phyloP scores from a whole-genome alignment of 2,797 vertebrate species.

The Clamator glandarius region DNA sequence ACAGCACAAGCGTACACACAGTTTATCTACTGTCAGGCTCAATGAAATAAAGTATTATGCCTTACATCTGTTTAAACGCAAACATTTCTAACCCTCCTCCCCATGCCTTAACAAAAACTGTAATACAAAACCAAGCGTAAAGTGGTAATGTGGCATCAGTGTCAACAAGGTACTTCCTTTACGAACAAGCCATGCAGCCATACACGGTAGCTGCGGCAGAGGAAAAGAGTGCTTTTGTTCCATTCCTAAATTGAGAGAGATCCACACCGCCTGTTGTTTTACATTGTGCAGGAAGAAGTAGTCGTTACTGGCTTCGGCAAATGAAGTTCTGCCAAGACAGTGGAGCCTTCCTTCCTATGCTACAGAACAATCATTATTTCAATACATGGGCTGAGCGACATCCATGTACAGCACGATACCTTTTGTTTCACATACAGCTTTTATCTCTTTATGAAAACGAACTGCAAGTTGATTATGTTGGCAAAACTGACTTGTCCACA shows the following conservation, averaged over 20 bases:
- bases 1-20: neutral
- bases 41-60: neutral
- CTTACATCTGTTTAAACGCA: neutral
- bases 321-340: neutral
- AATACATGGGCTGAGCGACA: neutral
- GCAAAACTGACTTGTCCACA: neutral
- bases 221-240: neutral
- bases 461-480: neutral
- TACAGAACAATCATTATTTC: neutral
- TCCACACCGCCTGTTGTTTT: neutral
- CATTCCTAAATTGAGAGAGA: neutral
- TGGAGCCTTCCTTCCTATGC: slow-evolving; percentile 3
- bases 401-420: neutral
- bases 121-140: neutral
- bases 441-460: slow-evolving; percentile 14
- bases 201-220: neutral
- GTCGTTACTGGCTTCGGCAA: neutral
- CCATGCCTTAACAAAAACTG: neutral
- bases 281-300: neutral
- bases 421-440: neutral
- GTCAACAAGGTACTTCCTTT: neutral
- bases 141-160: neutral
- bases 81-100: neutral
- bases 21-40: neutral
- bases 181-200: neutral